Evolutionary conservation across 1,140 invertebrate species (phyloP).

Genomic region (Halictus rubicundus): DNA sequence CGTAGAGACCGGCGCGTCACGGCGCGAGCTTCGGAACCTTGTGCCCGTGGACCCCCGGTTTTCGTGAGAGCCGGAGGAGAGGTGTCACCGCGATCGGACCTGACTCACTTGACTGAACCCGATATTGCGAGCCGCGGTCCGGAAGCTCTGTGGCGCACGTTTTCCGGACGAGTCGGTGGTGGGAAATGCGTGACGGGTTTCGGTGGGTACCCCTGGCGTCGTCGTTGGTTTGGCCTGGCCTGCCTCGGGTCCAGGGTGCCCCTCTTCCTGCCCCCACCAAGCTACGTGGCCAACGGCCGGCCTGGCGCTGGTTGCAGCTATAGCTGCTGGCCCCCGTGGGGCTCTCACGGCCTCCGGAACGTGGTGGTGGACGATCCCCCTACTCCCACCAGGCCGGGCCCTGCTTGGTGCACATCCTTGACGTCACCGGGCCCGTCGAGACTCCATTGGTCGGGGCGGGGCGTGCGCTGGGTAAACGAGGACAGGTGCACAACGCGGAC

Average conservation of each 20-base stretch:
- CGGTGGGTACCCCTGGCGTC: slow-evolving; percentile 49
- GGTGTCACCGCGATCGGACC: slow-evolving; percentile 42
- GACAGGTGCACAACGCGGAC: slow-evolving; percentile 68
- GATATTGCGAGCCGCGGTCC: slow-evolving; percentile 48
- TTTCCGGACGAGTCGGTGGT: slow-evolving; percentile 74
- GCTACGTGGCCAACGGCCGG: slow-evolving; percentile 48
- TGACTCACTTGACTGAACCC: slow-evolving; percentile 64
- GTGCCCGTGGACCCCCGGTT: too few relatives aligned
- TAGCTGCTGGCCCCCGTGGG: slow-evolving; percentile 57
- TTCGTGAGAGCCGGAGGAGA: background rate
- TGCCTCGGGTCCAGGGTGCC: slow-evolving; percentile 61
- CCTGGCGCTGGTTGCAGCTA: slow-evolving; percentile 57
- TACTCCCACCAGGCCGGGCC: slow-evolving; percentile 47
- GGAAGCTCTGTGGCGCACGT: slow-evolving; percentile 66
- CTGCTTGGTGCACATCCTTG: slow-evolving; percentile 48
- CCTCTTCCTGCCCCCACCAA: slow-evolving; percentile 66
- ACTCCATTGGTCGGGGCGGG: slow-evolving; percentile 76
- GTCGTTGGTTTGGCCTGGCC: slow-evolving; percentile 59
- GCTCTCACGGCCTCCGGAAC: slow-evolving; percentile 56
- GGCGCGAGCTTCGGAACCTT: too few relatives aligned
- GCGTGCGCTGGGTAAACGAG: slow-evolving; percentile 69
- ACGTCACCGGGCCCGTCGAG: slow-evolving; percentile 69
- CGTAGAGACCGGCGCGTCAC: too few relatives aligned
- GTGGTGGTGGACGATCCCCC: slow-evolving; percentile 60
- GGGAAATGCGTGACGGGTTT: slow-evolving; percentile 74